Base-by-base conservation (phyloP, 2,113 vertebrate species). In the Amazona vittata region DNA sequence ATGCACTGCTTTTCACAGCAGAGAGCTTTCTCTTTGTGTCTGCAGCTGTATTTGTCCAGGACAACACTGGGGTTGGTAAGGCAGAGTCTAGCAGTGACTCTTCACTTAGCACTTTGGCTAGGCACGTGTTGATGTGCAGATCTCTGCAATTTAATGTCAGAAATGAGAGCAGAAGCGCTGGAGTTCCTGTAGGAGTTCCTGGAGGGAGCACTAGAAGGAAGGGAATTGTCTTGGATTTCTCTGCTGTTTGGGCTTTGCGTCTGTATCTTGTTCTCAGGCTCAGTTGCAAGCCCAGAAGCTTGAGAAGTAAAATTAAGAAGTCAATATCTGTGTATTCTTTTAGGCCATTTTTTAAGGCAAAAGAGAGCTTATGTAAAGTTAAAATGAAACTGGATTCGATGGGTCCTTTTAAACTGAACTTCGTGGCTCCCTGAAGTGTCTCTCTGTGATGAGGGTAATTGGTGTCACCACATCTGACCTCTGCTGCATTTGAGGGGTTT, bases 1-100 rank as follows among this genome's bases (percentile, higher is more conserved):
- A 64, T 3, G 11, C 15, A 17, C 43, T 39, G 80, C 49, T 78
- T 74, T 50, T 67, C 65, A 9, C 0, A 2, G 26, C 1, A 0
- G 26, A 81, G 73, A 47, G 65, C 62, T 88, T 37, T 76, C 35
- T 29, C 50, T 12, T 39, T 47, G 43, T 12, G 39, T 35, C 15
- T n/a, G 64, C 64, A 41, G 77, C 73, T 78, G 24, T 13, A 5
- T 71, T 93, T 28, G 43, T 35, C 33, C 9, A 47, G 64, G 78
- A 43, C 28, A 59, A 7, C 28, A 12, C 29, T 43, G 83, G 52
- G 59, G 26, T 82, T 76, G 26, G 7, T 28, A 55, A 22, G 22
- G 12, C 13, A 35, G 21, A 35, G 24, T 59, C 57, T 24, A 59
- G 33, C 33, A 59, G 57, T 35, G 33, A 35, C 35, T 59, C 57